Conservation (phyloP, 1,140 invertebrate genomes). For the Drosophila watanabei region DNA sequence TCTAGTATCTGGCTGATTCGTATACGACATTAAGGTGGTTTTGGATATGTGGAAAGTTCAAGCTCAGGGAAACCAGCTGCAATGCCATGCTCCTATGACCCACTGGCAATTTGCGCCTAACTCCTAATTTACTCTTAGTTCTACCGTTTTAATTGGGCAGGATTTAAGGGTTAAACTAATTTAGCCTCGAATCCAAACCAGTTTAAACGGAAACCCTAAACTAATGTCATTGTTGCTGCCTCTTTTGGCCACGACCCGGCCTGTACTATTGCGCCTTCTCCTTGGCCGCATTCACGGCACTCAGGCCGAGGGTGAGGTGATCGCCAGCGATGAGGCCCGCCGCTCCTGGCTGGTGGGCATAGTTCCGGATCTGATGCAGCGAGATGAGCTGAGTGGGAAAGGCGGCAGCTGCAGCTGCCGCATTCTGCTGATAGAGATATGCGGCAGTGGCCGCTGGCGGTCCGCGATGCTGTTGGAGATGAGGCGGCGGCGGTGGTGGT, state of each 20-base stretch:
- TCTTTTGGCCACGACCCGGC: conserved; percentile 54
- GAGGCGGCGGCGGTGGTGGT: conserved; percentile 89
- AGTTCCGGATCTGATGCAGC: conserved; percentile 98
- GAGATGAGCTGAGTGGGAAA: conserved; percentile 98
- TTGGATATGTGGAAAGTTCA: conserved; percentile 10
- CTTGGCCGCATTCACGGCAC: conserved; percentile 69
- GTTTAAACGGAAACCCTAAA: conserved; percentile 29
- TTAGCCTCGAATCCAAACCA: conserved; percentile 8
- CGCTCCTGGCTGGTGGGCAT: conserved; percentile 93
- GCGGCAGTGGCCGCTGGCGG: conserved; percentile 85
- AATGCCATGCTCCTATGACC: conserved; percentile 1
- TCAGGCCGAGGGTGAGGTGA: conserved; percentile 80
- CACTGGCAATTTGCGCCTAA: conserved; percentile 13
- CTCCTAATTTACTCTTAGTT: conserved; percentile 17
- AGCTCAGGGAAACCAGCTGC: conserved; percentile 5
- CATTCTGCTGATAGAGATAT: conserved; percentile 84
- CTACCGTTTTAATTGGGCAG: conserved; percentile 25
- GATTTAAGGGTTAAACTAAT: not conserved
- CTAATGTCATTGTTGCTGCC: conserved; percentile 64
- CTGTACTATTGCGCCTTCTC: conserved; percentile 85
- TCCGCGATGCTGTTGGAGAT: conserved; percentile 88
- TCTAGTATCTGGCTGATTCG: not conserved
- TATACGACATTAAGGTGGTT: conserved; percentile 6
- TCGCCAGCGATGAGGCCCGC: conserved; percentile 85
- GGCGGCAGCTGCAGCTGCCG: conserved; percentile 87